Percentiles rank a stretch among this genome's conserved stretches.
phyloP scores from a whole-genome alignment of 2,888 invertebrate species.

The Phrixothrix hirtus region DNA sequence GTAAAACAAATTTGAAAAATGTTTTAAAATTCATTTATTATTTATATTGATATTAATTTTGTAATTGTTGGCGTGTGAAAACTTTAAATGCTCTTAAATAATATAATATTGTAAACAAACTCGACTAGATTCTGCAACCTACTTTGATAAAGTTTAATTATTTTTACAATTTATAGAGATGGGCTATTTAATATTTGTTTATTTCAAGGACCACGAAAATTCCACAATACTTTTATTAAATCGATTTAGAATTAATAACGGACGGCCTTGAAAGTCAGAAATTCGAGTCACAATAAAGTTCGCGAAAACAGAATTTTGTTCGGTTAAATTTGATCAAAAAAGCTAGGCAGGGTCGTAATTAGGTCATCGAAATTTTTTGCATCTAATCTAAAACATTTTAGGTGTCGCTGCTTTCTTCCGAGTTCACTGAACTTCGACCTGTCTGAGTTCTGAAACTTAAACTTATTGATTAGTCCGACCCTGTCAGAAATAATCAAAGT shows the following conservation, averaged over 20 bases:
- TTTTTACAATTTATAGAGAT: too few species aligned
- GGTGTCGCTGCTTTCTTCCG: conserved; percentile 21
- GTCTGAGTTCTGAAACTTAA: conserved; percentile 30
- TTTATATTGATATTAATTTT: too few species aligned
- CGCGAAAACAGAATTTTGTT: conserved; percentile 3
- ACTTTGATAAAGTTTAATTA: too few species aligned
- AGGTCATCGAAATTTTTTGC: conserved; percentile 42
- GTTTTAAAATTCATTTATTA: too few species aligned
- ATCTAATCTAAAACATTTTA: conserved; percentile 19
- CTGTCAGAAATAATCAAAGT: not conserved
- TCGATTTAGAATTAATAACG: conserved; percentile 17
- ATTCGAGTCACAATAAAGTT: not conserved
- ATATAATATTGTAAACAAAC: too few species aligned
- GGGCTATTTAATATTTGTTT: too few species aligned
- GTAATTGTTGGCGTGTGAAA: too few species aligned
- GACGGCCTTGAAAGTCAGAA: conserved; percentile 11
- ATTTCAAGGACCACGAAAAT: not conserved
- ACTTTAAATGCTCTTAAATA: too few species aligned
- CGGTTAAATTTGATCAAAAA: not conserved
- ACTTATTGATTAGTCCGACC: conserved; percentile 26
- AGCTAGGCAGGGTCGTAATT: conserved; percentile 31
- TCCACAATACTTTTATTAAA: conserved; percentile 10
- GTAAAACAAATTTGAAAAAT: too few species aligned
- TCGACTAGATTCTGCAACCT: too few species aligned
- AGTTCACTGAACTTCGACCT: conserved; percentile 35